Evolutionary conservation across 30 jellyfish, hydroid and myxozoan genomes (phyloP).

Genomic region (Hydra vulgaris): DNA sequence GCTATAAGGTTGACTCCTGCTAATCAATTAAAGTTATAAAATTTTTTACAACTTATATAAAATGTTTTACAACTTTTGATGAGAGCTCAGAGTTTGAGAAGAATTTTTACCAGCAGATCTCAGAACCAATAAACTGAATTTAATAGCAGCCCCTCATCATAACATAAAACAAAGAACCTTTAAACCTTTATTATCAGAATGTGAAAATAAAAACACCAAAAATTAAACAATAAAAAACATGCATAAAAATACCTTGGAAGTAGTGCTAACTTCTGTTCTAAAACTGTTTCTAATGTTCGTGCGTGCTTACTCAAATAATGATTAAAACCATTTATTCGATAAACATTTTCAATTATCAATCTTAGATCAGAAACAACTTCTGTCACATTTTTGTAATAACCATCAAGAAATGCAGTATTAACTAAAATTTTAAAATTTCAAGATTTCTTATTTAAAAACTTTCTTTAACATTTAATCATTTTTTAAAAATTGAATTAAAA

Average conservation of each 20-base stretch:
- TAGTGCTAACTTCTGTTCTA: slow-evolving; percentile 71
- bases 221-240: background rate
- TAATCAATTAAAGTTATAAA: no score
- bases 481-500: no score
- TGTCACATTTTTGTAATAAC: slow-evolving; percentile 47
- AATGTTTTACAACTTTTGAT: no score
- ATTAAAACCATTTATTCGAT: slow-evolving; percentile 40
- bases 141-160: no score
- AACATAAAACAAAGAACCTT: background rate
- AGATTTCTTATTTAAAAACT: no score
- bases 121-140: no score
- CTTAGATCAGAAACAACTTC: slow-evolving; percentile 73
- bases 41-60: no score
- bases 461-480: no score
- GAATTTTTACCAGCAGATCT: no score
- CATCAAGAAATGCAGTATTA: slow-evolving; percentile 45
- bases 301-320: slow-evolving; percentile 60
- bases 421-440: slow-evolving; percentile 32
- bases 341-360: slow-evolving; percentile 58
- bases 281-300: slow-evolving; percentile 50
- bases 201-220: no score
- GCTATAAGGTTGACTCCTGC: no score
- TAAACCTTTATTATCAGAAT: background rate
- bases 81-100: no score
- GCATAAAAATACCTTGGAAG: slow-evolving; percentile 54